These are phyloP conservation scores for Chiloscyllium plagiosum DNA, from an alignment of 2,113 vertebrate genomes.

Conservation along the genomic window DNA sequence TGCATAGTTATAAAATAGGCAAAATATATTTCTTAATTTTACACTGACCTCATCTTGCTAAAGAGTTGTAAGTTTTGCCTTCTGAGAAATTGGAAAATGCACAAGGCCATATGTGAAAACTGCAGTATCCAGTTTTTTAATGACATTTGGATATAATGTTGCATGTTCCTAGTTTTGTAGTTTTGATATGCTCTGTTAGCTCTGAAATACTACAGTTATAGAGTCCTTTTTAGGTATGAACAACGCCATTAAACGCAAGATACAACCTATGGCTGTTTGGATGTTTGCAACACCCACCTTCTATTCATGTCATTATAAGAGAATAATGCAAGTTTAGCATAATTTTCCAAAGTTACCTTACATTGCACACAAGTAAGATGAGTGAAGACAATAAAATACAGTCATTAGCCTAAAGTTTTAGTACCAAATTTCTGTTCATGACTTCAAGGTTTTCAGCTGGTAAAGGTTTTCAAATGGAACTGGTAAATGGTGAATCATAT, in stretches of 20 bases:
- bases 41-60: background rate
- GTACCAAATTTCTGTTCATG: background rate
- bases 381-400: background rate
- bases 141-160: background rate
- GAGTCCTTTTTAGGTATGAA: background rate
- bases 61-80: background rate
- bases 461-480: too few species aligned
- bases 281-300: background rate
- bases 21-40: background rate
- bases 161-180: background rate
- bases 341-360: background rate
- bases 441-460: background rate
- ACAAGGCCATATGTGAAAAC: background rate
- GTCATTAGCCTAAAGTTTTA: background rate
- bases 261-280: background rate
- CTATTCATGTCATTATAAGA: background rate
- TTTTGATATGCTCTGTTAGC: background rate
- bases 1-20: background rate
- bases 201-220: background rate
- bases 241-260: background rate
- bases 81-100: background rate
- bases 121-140: background rate
- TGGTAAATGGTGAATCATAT: background rate
- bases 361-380: background rate
- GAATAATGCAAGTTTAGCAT: background rate